Evolutionary conservation across 2,888 invertebrate genomes (phyloP), one percentile per base, ranked within the genome.

Genomic region (Adelognathus sp.): DNA sequence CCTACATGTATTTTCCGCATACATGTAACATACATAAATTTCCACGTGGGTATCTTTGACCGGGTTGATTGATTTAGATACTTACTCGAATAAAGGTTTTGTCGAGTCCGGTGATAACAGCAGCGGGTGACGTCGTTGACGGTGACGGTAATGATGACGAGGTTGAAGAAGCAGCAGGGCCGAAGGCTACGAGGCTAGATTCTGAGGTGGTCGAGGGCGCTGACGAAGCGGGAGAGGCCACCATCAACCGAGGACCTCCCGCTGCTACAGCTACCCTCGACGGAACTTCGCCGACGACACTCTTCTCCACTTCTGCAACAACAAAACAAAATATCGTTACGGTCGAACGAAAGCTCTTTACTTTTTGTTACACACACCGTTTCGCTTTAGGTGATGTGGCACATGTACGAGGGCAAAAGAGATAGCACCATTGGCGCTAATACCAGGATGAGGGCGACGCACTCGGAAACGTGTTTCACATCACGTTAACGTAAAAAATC

Each of bases 21-120:
- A n/a, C 11, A 14, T 14, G 6, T 14, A 41, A 41, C 39, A 14
- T n/a, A 39, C 39, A 14, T 14, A 39, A 2, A n/a, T 39, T 14
- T 5, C 5, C 5, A n/a, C 39, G 5, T 5, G 5, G 14, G 39
- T 36, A 9, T 4, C 29, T 33, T 3, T 44, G 54, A 56, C 21
- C 31, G n/a, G 54, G 6, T 21, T 46, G 50, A 46, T 24, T 50
- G 71, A 61, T 18, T 27, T 39, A 36, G 21, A 33, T 50, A 80
- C 89, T 90, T 88, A 95, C 95, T 94, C 95, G 95, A 88, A 95
- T 92, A 85, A 95, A 94, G 85, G 95, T 95, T 92, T 95, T 95
- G 92, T 96, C 96, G 91, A 95, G 94, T 90, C 94, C 94, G 80
- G 95, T 94, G 85, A 95, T 93, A 88, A 95, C 92, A 83, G 93